Conservation (phyloP, 2,888 invertebrate species). For the Alviniconcha strummeri region DNA sequence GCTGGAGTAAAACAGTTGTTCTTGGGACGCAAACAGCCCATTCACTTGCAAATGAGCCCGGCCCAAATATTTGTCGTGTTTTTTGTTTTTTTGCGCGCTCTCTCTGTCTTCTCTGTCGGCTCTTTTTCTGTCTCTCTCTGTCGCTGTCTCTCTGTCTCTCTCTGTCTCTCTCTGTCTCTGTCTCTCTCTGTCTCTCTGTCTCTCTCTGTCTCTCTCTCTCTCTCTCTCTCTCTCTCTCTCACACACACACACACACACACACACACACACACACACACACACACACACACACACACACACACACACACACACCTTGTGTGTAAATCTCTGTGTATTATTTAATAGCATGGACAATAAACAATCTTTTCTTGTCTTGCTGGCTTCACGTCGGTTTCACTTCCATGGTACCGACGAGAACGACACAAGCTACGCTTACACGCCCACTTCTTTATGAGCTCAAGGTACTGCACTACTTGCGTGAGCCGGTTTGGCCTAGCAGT, state of each 20-base stretch:
- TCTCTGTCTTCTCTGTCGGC: not conserved
- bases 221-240: slow-evolving; percentile 12
- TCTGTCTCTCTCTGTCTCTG: not conserved
- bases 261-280: slow-evolving; percentile 1
- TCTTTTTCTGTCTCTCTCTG: not conserved
- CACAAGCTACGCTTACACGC: too few relatives aligned
- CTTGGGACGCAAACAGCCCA: not conserved
- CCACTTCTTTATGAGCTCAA: too few relatives aligned
- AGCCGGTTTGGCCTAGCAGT: too few relatives aligned
- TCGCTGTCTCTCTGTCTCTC: not conserved
- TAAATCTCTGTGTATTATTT: too few relatives aligned
- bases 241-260: not conserved
- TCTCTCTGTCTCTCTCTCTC: slow-evolving; percentile 13
- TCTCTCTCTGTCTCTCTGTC: slow-evolving; percentile 20
- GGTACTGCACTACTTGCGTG: too few relatives aligned
- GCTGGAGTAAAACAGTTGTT: not conserved
- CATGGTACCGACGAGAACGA: too few relatives aligned
- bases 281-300: slow-evolving; percentile 4
- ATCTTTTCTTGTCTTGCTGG: too few relatives aligned
- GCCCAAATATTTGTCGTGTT: not conserved
- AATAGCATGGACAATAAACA: too few relatives aligned
- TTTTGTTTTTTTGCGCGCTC: not conserved
- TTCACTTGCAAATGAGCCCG: slow-evolving; percentile 4
- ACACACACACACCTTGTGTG: not conserved
- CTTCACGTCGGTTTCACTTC: too few relatives aligned